Evolutionary conservation across 2,113 vertebrate genomes (phyloP).

Genomic region (Sylvietta virens): DNA sequence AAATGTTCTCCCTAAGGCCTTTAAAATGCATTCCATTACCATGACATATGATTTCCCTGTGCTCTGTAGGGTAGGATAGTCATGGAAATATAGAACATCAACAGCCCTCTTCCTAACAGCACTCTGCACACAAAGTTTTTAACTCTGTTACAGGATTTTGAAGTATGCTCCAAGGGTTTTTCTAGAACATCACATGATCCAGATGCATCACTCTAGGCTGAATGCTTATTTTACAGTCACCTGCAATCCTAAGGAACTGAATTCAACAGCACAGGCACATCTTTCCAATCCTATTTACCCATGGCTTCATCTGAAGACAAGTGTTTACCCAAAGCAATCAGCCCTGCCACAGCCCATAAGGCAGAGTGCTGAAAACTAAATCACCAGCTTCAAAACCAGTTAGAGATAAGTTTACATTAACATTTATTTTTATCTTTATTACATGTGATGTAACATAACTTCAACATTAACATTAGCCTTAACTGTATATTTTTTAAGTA

Average conservation of each 20-base stretch:
- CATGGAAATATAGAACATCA: background rate
- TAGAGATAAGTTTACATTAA: background rate
- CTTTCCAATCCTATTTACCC: background rate
- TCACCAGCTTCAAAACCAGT: background rate
- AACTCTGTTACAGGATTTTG: background rate
- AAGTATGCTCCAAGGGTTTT: background rate
- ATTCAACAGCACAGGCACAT: background rate
- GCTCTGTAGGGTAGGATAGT: background rate
- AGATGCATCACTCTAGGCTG: background rate
- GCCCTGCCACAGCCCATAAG: background rate
- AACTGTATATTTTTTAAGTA: background rate
- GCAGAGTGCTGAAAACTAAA: background rate
- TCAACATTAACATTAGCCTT: background rate
- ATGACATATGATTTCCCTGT: background rate
- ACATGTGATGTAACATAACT: background rate
- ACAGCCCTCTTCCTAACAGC: background rate
- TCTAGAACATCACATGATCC: accelerated
- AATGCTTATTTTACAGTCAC: background rate
- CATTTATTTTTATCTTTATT: background rate
- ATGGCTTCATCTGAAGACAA: background rate
- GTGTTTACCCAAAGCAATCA: background rate
- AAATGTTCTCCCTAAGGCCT: background rate
- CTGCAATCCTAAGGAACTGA: background rate
- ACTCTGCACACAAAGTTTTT: background rate
- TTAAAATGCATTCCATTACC: background rate